Percentiles rank a stretch among this genome's conserved stretches.
phyloP scores from a whole-genome alignment of 2,797 vertebrate genomes.

The Sebastes reedi region DNA sequence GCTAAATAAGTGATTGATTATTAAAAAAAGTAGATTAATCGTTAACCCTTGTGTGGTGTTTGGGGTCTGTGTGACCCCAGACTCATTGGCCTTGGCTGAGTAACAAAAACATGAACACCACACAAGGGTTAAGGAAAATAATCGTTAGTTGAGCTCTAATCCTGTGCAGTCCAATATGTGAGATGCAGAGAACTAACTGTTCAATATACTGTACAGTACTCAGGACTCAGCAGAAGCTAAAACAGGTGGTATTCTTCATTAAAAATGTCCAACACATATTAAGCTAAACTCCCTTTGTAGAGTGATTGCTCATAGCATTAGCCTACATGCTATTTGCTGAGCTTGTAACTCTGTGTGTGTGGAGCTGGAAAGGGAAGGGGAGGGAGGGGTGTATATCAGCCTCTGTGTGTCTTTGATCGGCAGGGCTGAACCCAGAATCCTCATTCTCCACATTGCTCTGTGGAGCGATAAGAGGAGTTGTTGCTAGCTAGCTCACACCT shows the following conservation, averaged over 20 bases:
- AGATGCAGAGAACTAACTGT: background rate
- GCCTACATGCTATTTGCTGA: constrained; percentile 45
- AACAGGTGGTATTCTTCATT: constrained; percentile 6
- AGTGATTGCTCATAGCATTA: constrained; percentile 28
- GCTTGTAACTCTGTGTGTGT: constrained; percentile 26
- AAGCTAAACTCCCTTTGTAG: constrained; percentile 4
- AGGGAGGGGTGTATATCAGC: constrained; percentile 1
- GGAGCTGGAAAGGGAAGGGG: background rate
- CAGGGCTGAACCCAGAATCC: constrained; percentile 68
- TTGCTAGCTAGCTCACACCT: constrained; percentile 63
- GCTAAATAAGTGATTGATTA: background rate
- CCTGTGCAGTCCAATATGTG: background rate
- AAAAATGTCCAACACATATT: background rate
- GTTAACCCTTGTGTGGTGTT: too few species aligned
- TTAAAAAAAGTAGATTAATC: background rate
- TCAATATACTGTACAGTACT: background rate
- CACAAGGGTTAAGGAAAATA: background rate
- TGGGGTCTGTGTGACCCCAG: too few species aligned
- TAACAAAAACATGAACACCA: too few species aligned
- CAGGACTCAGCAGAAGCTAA: background rate
- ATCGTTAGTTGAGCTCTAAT: background rate
- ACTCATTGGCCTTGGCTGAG: too few species aligned
- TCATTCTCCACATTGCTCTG: constrained; percentile 78
- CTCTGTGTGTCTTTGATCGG: constrained; percentile 64
- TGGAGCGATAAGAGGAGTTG: constrained; percentile 72